Conservation (phyloP, 2,113 vertebrate species). For the Dolichallabes microphthalmus region DNA sequence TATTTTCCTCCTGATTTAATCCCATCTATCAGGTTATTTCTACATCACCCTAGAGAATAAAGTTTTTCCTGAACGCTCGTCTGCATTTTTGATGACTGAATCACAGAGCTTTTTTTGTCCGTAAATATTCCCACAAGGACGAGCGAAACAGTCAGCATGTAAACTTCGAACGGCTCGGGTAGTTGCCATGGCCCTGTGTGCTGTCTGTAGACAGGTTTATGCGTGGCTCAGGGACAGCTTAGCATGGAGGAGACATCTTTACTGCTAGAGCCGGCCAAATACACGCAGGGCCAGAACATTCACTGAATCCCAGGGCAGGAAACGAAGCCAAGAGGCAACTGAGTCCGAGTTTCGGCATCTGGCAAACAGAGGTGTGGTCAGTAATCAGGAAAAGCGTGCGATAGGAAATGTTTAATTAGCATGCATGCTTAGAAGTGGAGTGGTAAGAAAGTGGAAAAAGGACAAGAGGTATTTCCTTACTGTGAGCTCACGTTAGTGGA, state of each 20-base stretch:
- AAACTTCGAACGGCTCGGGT: conserved; percentile 25
- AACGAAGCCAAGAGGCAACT: conserved; percentile 1
- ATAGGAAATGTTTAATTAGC: conserved; percentile 10
- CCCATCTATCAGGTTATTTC: conserved; percentile 55
- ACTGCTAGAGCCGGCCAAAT: conserved; percentile 57
- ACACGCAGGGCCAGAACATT: conserved; percentile 11
- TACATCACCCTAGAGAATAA: conserved; percentile 49
- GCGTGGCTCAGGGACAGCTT: conserved; percentile 69
- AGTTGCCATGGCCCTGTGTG: conserved; percentile 57
- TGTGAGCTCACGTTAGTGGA: not conserved
- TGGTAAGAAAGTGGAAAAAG: not conserved
- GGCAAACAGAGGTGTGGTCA: not conserved
- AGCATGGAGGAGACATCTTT: conserved; percentile 70
- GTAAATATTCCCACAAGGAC: conserved; percentile 31
- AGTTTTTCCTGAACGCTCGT: not conserved
- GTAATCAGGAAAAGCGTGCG: not conserved
- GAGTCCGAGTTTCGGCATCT: conserved; percentile 11
- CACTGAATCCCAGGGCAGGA: not conserved
- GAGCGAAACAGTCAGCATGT: conserved; percentile 21
- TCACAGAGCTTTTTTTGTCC: conserved; percentile 1
- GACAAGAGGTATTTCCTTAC: not conserved
- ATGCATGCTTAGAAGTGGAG: not conserved
- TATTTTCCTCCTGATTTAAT: not conserved
- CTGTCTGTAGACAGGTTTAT: conserved; percentile 73
- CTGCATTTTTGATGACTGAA: conserved; percentile 30